Evolutionary conservation across 2,888 invertebrate species (phyloP).

Genomic region (Apodemia duryi): DNA sequence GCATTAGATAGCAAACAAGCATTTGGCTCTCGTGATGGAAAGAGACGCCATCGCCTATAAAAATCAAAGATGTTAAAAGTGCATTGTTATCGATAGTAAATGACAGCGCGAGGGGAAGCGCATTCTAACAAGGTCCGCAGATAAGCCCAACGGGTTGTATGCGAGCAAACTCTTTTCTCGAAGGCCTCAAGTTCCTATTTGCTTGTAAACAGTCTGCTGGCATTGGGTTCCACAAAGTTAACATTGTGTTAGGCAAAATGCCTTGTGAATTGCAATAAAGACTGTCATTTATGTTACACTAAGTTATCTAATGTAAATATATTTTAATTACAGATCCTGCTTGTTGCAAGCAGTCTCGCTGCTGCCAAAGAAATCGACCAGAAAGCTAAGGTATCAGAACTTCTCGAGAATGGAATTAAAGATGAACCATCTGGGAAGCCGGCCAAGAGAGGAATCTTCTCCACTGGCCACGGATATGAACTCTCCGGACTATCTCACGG

Average conservation of each 20-base stretch:
- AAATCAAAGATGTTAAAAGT: no score
- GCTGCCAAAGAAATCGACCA: constrained; percentile 50
- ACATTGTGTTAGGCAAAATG: not conserved
- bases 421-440: constrained; percentile 55
- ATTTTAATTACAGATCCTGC: constrained; percentile 49
- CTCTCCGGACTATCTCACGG: constrained; percentile 23
- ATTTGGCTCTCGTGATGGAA: no score
- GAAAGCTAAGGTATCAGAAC: constrained; percentile 54
- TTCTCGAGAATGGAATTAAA: constrained; percentile 59
- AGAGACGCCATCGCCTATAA: no score
- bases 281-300: not conserved
- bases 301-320: not conserved
- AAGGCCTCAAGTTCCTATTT: no score
- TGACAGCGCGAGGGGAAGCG: no score
- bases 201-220: no score
- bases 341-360: constrained; percentile 56
- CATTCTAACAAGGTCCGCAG: no score
- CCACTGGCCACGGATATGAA: constrained; percentile 35
- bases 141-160: no score
- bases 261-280: not conserved
- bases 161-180: no score
- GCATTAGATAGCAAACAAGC: no score
- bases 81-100: no score
- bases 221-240: no score
- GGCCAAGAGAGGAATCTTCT: constrained; percentile 55